These are phyloP conservation scores for Akabosia matsudoensis DNA, from an alignment of 1,140 invertebrate genomes.

Conservation along the genomic window DNA sequence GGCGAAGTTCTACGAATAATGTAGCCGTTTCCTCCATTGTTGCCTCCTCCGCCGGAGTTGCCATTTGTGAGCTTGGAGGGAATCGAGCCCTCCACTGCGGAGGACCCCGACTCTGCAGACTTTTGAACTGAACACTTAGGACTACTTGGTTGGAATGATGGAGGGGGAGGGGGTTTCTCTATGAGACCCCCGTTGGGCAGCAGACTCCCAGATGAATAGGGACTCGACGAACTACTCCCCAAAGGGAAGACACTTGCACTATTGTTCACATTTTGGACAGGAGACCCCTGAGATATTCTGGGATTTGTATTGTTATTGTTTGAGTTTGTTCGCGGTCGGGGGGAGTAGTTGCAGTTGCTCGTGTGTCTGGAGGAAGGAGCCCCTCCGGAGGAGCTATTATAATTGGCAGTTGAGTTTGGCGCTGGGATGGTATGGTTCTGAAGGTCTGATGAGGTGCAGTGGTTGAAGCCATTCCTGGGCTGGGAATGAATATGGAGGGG, in stretches of 20 bases:
- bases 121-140: slow-evolving; percentile 19
- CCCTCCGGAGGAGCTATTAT: neutral
- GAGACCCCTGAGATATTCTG: neutral
- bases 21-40: slow-evolving; percentile 35
- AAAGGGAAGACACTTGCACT: neutral
- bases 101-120: neutral
- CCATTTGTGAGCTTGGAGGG: slow-evolving; percentile 30
- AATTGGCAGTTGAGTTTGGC: slow-evolving; percentile 10
- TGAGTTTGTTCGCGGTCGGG: slow-evolving; percentile 23
- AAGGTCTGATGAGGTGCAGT: too few relatives aligned
- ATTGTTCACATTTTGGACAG: neutral
- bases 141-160: slow-evolving; percentile 16
- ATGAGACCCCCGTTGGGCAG: neutral
- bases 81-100: slow-evolving; percentile 15
- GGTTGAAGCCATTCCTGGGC: neutral
- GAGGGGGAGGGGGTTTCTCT: neutral
- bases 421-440: too few relatives aligned
- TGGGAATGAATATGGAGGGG: slow-evolving; percentile 12
- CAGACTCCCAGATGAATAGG: slow-evolving; percentile 13
- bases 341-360: slow-evolving; percentile 11
- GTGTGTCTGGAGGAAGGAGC: neutral
- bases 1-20: slow-evolving; percentile 32
- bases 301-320: slow-evolving; percentile 32
- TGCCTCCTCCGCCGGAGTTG: slow-evolving; percentile 1
- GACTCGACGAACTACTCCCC: neutral